phyloP scores from a whole-genome alignment of 2,113 vertebrate genomes.

The Crotalus horridus region DNA sequence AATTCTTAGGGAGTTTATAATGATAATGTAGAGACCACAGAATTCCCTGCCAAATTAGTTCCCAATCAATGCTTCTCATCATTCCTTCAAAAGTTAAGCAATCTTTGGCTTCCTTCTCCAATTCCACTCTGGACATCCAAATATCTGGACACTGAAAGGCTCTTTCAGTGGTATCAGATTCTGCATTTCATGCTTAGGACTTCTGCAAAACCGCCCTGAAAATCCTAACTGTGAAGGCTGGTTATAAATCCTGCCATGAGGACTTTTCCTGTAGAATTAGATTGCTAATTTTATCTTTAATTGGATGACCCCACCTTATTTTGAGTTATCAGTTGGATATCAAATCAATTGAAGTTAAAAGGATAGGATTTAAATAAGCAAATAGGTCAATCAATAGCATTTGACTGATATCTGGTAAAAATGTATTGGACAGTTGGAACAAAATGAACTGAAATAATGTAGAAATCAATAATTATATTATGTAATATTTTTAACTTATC shows the following conservation, averaged over 20 bases:
- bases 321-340: neutral
- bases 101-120: neutral
- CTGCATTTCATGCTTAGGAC: neutral
- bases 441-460: neutral
- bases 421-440: constrained; percentile 29
- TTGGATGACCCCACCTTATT: neutral
- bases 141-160: neutral
- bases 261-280: neutral
- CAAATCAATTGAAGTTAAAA: neutral
- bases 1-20: neutral
- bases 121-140: neutral
- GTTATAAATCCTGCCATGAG: neutral
- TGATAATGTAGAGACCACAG: neutral
- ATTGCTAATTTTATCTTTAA: neutral
- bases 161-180: neutral
- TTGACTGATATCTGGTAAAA: neutral
- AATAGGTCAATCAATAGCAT: neutral
- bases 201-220: neutral
- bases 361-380: neutral
- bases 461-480: neutral
- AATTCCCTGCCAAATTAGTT: neutral
- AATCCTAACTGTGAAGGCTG: neutral
- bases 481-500: neutral
- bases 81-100: neutral
- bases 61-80: neutral